phyloP scores from a whole-genome alignment of 2,113 vertebrate species.

The Sakesphorus luctuosus region DNA sequence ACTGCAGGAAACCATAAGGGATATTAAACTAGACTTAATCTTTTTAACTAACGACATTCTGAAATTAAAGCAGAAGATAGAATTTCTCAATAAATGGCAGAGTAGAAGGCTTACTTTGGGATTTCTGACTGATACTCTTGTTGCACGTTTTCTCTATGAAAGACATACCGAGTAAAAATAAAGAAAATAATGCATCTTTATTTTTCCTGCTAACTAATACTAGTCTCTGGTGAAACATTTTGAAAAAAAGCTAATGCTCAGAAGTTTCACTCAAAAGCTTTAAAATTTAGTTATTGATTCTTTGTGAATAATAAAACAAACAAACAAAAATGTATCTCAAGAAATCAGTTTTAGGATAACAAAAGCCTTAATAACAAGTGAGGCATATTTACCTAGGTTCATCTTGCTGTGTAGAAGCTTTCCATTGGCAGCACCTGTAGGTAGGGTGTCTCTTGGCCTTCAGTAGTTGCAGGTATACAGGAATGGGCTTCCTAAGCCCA shows the following conservation, averaged over 20 bases:
- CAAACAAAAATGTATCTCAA: not conserved
- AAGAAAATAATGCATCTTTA: not conserved
- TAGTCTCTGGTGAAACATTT: not conserved
- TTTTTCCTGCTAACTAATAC: not conserved
- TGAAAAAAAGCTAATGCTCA: not conserved
- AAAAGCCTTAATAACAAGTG: not conserved
- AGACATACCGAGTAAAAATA: not conserved
- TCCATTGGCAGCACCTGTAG: not conserved
- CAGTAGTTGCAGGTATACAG: not conserved
- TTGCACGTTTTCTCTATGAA: not conserved
- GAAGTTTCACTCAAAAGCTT: not conserved
- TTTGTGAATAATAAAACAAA: rapidly evolving
- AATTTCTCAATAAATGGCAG: not conserved
- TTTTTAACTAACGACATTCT: not conserved
- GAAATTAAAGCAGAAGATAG: not conserved
- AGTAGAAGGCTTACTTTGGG: not conserved
- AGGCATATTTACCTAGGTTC: not conserved
- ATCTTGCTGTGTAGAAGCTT: not conserved
- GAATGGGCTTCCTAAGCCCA: not conserved
- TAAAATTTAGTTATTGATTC: not conserved
- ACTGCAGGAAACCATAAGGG: conserved; percentile 40
- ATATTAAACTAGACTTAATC: conserved; percentile 60
- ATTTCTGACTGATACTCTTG: not conserved
- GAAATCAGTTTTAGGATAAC: not conserved
- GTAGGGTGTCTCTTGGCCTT: not conserved